phyloP scores from a whole-genome alignment of 2,888 invertebrate genomes.

The Eilema griseolum region DNA sequence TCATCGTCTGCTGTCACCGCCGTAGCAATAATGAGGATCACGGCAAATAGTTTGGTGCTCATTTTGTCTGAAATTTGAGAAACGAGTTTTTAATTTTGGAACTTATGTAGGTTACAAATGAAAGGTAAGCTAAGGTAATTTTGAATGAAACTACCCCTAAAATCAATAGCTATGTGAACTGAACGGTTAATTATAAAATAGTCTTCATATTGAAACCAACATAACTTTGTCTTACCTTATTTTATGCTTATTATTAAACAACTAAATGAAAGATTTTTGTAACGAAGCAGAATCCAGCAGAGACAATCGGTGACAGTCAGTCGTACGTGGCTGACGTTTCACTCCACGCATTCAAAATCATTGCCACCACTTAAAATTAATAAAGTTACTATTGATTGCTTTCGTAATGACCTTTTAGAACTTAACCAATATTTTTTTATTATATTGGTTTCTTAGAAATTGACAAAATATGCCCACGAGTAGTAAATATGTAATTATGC shows the following conservation, averaged over 20 bases:
- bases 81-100: slow-evolving; percentile 31
- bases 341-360: slow-evolving; percentile 81
- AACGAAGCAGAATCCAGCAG: slow-evolving; percentile 47
- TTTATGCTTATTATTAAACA: slow-evolving; percentile 50
- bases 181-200: slow-evolving; percentile 8
- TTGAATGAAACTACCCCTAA: slow-evolving; percentile 51
- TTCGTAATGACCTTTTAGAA: too few species aligned
- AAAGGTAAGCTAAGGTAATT: slow-evolving; percentile 27
- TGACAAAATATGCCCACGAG: not conserved
- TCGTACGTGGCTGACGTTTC: slow-evolving; percentile 86
- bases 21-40: slow-evolving; percentile 79
- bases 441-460: not conserved
- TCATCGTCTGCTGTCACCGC: slow-evolving; percentile 88
- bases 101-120: slow-evolving; percentile 30
- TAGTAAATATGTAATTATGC: not conserved
- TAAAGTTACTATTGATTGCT: slow-evolving; percentile 22
- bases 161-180: not conserved
- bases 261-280: slow-evolving; percentile 42
- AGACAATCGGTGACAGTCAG: slow-evolving; percentile 65
- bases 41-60: slow-evolving; percentile 78
- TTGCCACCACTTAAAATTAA: slow-evolving; percentile 58
- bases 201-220: slow-evolving; percentile 18
- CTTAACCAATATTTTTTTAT: too few species aligned
- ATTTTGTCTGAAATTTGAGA: slow-evolving; percentile 74
- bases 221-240: slow-evolving; percentile 53